phyloP scores from a whole-genome alignment of 1,140 invertebrate species.

The Oncopeltus fasciatus region DNA sequence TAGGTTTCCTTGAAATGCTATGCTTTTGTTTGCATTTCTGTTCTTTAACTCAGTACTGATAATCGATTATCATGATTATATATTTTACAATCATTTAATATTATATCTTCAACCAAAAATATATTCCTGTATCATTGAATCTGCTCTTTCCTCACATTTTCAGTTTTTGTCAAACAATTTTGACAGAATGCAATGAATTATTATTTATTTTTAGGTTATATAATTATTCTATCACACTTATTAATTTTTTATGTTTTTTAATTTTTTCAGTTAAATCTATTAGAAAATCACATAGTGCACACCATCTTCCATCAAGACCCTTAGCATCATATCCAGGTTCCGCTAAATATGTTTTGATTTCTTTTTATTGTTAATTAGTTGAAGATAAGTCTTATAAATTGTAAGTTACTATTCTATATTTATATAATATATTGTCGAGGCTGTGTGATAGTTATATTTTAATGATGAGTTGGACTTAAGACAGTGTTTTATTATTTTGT shows the following conservation, averaged over 20 bases:
- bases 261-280: not conserved
- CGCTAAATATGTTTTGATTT: not conserved
- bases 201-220: too few relatives aligned
- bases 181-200: too few relatives aligned
- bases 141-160: too few relatives aligned
- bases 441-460: conserved; percentile 5
- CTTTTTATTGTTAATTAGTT: not conserved
- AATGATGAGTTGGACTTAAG: not conserved
- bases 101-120: too few relatives aligned
- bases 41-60: too few relatives aligned
- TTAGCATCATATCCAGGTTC: conserved; percentile 1
- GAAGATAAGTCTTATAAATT: conserved; percentile 1
- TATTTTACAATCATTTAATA: too few relatives aligned
- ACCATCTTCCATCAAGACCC: not conserved
- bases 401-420: conserved; percentile 3
- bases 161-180: too few relatives aligned
- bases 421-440: not conserved
- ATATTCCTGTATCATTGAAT: too few relatives aligned
- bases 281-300: not conserved
- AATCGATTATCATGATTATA: too few relatives aligned
- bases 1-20: too few relatives aligned
- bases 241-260: not conserved
- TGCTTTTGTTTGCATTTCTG: too few relatives aligned
- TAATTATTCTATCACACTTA: too few relatives aligned
- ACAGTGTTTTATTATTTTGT: not conserved